Percentiles rank a stretch among this genome's conserved stretches.
Conservation (phyloP, 2,888 invertebrate species). For the Ochlodes sylvanus region DNA sequence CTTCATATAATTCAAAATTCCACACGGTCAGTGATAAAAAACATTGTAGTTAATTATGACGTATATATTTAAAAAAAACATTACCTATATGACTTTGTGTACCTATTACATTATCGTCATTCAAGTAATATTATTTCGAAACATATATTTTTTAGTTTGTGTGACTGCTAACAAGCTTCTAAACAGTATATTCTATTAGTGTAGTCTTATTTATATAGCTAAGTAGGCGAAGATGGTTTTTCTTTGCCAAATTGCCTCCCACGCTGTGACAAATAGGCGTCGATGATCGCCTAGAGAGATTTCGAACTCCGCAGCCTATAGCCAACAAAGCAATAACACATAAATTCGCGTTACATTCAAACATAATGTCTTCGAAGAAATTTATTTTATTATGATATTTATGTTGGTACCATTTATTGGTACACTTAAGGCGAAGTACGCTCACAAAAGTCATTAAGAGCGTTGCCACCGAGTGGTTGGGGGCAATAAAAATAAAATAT, state of each 20-base stretch:
- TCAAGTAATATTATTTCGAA: conserved; percentile 14
- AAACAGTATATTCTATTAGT: conserved; percentile 24
- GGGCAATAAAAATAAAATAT: conserved; percentile 67
- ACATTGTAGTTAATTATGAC: too few species aligned
- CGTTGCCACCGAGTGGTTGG: conserved; percentile 55
- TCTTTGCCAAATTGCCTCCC: conserved; percentile 31
- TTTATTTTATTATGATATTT: conserved; percentile 43
- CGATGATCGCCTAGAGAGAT: conserved; percentile 17
- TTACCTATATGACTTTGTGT: too few species aligned
- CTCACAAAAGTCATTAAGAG: conserved; percentile 55
- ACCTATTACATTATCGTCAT: too few species aligned
- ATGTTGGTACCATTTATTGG: conserved; percentile 52
- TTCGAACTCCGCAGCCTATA: conserved; percentile 11
- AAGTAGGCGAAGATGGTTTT: conserved; percentile 17
- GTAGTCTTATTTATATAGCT: conserved; percentile 20
- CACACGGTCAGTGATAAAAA: too few species aligned
- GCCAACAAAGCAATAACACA: conserved; percentile 24
- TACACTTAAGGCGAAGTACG: conserved; percentile 56
- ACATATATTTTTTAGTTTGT: conserved; percentile 29
- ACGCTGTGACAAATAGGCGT: conserved; percentile 24
- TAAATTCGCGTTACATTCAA: conserved; percentile 35
- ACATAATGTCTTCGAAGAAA: conserved; percentile 29
- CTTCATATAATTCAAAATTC: too few species aligned
- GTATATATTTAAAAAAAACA: too few species aligned
- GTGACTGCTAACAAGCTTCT: neutral